Base-by-base conservation (phyloP, 2,113 vertebrate genomes). In the Semicossyphus pulcher region DNA sequence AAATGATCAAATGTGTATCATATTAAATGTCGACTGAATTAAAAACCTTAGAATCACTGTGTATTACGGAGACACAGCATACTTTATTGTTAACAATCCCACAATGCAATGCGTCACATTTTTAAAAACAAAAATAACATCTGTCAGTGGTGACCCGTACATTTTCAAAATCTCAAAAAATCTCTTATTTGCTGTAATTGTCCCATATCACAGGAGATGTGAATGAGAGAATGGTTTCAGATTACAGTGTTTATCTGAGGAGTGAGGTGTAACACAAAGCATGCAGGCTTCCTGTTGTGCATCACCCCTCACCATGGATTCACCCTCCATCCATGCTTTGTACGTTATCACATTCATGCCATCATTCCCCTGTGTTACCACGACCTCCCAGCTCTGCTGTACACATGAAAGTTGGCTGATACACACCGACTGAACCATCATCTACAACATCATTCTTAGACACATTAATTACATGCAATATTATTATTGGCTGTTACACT, bases 361-460 rank as follows among this genome's bases (percentile, higher is more conserved):
- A 75, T 64, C 47, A n/a, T 9, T 9, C 7, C 18, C 9, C 31
- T 34, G 28, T 28, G 10, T 32, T 31, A 48, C 53, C 70, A 67
- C 79, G 63, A 67, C 23, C 44, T 72, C 44, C 32, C 59, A 70
- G 62, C 60, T 59, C 20, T 60, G 39, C 36, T 41, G 10, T 37
- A 12, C 31, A 77, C 72, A 86, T 88, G 78, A 87, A 87, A 87
- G 88, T 61, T 82, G 72, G 64, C 59, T 59, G 16, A 59, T 36
- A 10, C 12, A 37, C 5, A 36, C 20, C 4, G 14, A 67, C 74
- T 74, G 18, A 25, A 57, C 47, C 25, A 2, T 18, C 25, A 5
- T 47, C 11, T 31, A 5, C 41, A 31, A 12, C 14, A 5, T 25
- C 44, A 49, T 47, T 6, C 32, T 31, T 11, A 21, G 5, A 21